Evolutionary conservation across 1,140 invertebrate species (phyloP), one percentile per base, ranked within the genome.

Genomic region (Magallana angulata): DNA sequence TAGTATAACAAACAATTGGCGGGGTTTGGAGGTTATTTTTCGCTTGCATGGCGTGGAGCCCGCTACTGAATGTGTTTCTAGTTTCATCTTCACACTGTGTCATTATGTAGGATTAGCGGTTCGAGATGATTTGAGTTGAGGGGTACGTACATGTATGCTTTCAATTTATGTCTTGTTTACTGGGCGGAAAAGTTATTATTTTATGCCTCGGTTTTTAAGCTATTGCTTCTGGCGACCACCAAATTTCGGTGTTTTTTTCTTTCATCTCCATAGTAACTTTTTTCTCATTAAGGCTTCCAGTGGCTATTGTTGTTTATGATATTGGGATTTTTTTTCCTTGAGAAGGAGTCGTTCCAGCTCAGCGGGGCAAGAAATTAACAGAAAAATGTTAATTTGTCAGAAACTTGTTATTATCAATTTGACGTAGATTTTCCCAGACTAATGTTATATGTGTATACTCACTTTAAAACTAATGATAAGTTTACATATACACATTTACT

Each of bases 1-100:
- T 76, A 76, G 24, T 24, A 76, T 11, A 76, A 48, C 36, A 76
- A 76, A 76, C 68, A 76, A 76, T 76, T 76, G 68, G 24, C 36
- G 68, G 24, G 11, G 36, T 18, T 36, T 12, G 4, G 18, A 18
- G 36, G 68, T 76, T 76, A 48, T 48, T 48, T 48, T 48, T 48
- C 36, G 36, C 36, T 76, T 30, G 68, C 24, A 76, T 76, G 68
- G 68, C 68, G 68, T 4, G 24, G 24, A 11, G 18, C 8, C 68
- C 8, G 68, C 8, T 76, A 12, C 24, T 76, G 8, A 76, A 76
- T 1, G 30, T 76, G 68, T 76, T 76, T 30, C 68, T 30, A 30
- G 68, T 76, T 76, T 76, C 30, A 30, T 30, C 24, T 76, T 76
- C 24, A 7, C 18, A 18, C 24, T 30, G 24, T 76, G 36, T 30